Base-by-base conservation (phyloP, 1,140 invertebrate genomes). In the Hycleus cichorii region DNA sequence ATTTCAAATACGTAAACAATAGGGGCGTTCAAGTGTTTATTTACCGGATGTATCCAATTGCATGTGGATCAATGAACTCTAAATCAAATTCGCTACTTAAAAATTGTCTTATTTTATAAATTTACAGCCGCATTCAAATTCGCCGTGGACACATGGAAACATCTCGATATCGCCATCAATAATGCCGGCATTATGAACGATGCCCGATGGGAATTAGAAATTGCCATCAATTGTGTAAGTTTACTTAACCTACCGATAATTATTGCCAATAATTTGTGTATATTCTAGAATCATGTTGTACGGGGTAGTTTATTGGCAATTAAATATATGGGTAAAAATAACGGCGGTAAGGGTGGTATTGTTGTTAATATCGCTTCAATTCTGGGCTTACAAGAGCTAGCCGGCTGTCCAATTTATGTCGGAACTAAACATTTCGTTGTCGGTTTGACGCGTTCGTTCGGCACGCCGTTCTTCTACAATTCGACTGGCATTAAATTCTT, bases 381-480 rank as follows among this genome's bases (percentile, higher is more conserved):
- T 59, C 46, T 72, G 57, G 78, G 78, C 40, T 62, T 81, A 18
- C 70, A 73, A 57, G 69, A 75, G 27, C 58, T 74, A 0, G 69
- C 73, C 10, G 73, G 73, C 12, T 66, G 72, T 48, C 78, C 78
- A 2, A 64, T 77, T 12, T 80, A 80, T 62, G 66, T 69, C 2
- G 78, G 73, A 8, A 77, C 78, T 0, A 81, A 81, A 64, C 76
- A 80, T 63, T 77, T 76, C 3, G 74, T 80, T 2, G 62, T 82
- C 24, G 80, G 78, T 39, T 66, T 79, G 39, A 79, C 76, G 4
- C 72, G 75, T 53, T 78, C 78, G 7, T 74, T 77, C 25, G 76
- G 74, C n/a, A 62, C 55, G n/a, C 60, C 63, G 1, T 66, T 64
- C 11, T 62, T 65, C 60, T 47, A 72, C 43, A 62, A 78, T 10